Evolutionary conservation across 2,888 invertebrate genomes (phyloP), one percentile per base, ranked within the genome.

Genomic region (Gymnoscelis rufifasciata): DNA sequence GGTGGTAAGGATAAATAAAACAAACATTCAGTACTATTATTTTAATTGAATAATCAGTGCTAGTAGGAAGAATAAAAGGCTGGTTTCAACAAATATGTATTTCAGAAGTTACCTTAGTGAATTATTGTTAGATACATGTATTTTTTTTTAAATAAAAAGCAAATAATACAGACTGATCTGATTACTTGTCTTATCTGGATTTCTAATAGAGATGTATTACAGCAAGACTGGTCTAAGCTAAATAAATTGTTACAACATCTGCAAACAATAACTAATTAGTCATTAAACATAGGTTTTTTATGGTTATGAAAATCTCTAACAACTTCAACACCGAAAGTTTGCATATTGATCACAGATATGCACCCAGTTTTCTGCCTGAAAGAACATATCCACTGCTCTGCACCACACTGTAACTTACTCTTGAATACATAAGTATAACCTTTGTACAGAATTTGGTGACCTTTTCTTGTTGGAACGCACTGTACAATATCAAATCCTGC

Each of bases 281-380:
- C 83, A 26, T 74, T 67, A 60, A 84, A 81, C 78, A 83, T 78
- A 1, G 86, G 86, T 62, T 86, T 86, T 56, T 83, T 83, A 54
- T 87, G 87, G 52, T 87, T 87, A 64, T 87, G 87, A 50, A 84
- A 83, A 51, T 86, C 87, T 54, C 87, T 71, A 23, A 87, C 72
- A 13, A 86, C 83, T 60, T 87, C 79, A 8, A 87, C 82, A 15
- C 87, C 84, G 51, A 71, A 76, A 0, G 77, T 71, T 61, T 86
- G 84, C 82, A 87, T 86, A 56, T 87, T 87, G 55, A 87, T 87
- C 39, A 80, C 67, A 5, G 83, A 84, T 62, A 87, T 86, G 66
- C 87, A 87, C 63, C 87, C 87, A 62, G 87, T 87, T 70, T 82
- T 86, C 60, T 84, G 87, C 19, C 83, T 68, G 51, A 71, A 87